Percentiles rank a stretch among this genome's conserved stretches.
Evolutionary conservation across 2,888 invertebrate genomes (phyloP).

Genomic region (Apamea anceps): DNA sequence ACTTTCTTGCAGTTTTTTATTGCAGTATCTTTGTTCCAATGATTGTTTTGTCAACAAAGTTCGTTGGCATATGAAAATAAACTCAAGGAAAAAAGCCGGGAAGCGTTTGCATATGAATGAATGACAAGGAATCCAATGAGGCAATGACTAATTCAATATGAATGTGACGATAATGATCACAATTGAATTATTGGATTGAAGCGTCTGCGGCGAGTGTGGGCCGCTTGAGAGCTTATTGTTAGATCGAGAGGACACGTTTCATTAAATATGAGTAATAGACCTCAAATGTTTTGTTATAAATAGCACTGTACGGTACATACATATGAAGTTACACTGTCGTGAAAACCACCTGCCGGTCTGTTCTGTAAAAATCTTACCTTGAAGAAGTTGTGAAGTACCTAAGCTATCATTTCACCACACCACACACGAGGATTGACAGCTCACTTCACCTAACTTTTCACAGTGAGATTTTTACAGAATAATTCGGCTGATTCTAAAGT

Average conservation of each 20-base stretch:
- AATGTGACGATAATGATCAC: constrained; percentile 50
- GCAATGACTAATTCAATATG: constrained; percentile 58
- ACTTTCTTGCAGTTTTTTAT: background rate
- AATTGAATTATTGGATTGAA: constrained; percentile 61
- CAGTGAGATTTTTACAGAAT: background rate
- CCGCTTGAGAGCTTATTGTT: constrained; percentile 39
- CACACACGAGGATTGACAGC: background rate
- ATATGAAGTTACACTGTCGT: background rate
- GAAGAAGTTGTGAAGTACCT: background rate
- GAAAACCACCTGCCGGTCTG: background rate
- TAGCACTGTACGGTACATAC: constrained; percentile 3
- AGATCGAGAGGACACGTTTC: constrained; percentile 11
- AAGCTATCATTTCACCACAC: background rate
- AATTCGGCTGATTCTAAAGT: background rate
- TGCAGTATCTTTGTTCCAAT: background rate
- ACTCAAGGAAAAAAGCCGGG: constrained; percentile 26
- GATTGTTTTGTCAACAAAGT: constrained; percentile 17
- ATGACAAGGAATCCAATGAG: constrained; percentile 38
- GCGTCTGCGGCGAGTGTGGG: constrained; percentile 24
- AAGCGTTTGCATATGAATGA: constrained; percentile 47
- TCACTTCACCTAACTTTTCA: background rate
- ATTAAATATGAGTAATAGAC: constrained; percentile 30
- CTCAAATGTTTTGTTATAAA: constrained; percentile 28
- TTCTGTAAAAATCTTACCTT: background rate
- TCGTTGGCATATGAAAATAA: constrained; percentile 36